These are phyloP conservation scores for Rotaria sp. DNA, from an alignment of 2,888 invertebrate genomes.

Conservation along the genomic window DNA sequence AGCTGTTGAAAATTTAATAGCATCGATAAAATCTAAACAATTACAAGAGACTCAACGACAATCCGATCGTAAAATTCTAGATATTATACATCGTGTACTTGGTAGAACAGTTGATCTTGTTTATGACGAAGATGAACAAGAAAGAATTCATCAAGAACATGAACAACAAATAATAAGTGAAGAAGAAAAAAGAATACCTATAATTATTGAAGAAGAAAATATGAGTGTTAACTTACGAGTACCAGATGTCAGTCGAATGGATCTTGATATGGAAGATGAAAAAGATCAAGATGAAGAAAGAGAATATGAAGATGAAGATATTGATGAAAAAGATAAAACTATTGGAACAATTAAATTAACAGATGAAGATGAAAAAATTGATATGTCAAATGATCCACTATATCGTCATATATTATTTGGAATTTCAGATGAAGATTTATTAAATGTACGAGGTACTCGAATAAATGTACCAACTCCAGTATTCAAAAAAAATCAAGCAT, in stretches of 20 bases:
- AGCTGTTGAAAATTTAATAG: slow-evolving; percentile 37
- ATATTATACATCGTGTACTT: slow-evolving; percentile 32
- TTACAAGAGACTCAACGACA: slow-evolving; percentile 30
- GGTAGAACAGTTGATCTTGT: not conserved
- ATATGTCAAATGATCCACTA: not conserved
- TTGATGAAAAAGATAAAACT: not conserved
- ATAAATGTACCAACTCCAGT: not conserved
- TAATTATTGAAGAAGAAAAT: not conserved
- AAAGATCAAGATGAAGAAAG: not conserved
- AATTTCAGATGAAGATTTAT: not conserved
- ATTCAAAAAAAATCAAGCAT: not conserved
- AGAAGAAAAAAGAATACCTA: not conserved
- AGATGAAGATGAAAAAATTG: slow-evolving; percentile 1
- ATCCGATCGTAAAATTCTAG: slow-evolving; percentile 36
- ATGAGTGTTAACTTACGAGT: not conserved
- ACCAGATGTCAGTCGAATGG: not conserved
- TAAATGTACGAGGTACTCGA: not conserved
- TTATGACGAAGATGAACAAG: not conserved
- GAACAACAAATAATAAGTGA: not conserved
- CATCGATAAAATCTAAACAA: slow-evolving; percentile 38
- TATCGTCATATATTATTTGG: not conserved
- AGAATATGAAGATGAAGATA: not conserved
- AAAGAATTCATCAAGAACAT: not conserved
- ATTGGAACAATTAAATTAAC: not conserved
- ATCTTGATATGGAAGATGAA: not conserved